phyloP scores from a whole-genome alignment of 2,888 invertebrate genomes.

The Nemotelus pantherinus region DNA sequence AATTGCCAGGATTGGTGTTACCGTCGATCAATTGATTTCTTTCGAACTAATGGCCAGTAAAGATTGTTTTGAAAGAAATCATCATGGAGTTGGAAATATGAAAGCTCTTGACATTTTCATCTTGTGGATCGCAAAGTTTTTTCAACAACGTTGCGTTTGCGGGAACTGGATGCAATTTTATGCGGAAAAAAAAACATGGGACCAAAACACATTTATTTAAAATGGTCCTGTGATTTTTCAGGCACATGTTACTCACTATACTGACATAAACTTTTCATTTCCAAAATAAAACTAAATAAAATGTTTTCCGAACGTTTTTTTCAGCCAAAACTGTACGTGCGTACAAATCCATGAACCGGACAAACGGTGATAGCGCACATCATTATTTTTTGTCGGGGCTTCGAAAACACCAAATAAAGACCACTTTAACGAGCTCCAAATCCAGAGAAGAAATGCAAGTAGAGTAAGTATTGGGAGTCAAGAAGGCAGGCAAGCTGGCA shows the following conservation, averaged over 20 bases:
- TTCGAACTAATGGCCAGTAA: not conserved
- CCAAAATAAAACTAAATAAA: too few relatives aligned
- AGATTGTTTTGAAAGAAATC: not conserved
- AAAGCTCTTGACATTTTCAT: too few relatives aligned
- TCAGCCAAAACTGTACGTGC: not conserved
- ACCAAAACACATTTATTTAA: too few relatives aligned
- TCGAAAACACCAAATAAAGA: constrained; percentile 35
- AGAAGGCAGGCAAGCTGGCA: not conserved
- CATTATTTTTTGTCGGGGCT: not conserved
- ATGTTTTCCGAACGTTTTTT: not conserved
- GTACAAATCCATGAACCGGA: not conserved
- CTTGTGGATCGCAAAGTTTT: too few relatives aligned
- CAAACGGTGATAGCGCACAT: not conserved
- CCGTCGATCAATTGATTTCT: too few relatives aligned
- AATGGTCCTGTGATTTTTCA: too few relatives aligned
- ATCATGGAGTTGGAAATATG: not conserved
- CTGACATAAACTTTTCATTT: too few relatives aligned
- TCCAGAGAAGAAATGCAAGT: not conserved
- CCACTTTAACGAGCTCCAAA: constrained; percentile 35
- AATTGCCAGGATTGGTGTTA: too few relatives aligned
- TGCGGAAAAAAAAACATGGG: too few relatives aligned
- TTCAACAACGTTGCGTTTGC: too few relatives aligned
- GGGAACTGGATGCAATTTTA: too few relatives aligned
- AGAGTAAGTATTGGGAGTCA: not conserved
- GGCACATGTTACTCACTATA: too few relatives aligned